Percentiles rank a stretch among this genome's conserved stretches.
phyloP scores from a whole-genome alignment of 2,113 vertebrate genomes.

The Abramis brama region DNA sequence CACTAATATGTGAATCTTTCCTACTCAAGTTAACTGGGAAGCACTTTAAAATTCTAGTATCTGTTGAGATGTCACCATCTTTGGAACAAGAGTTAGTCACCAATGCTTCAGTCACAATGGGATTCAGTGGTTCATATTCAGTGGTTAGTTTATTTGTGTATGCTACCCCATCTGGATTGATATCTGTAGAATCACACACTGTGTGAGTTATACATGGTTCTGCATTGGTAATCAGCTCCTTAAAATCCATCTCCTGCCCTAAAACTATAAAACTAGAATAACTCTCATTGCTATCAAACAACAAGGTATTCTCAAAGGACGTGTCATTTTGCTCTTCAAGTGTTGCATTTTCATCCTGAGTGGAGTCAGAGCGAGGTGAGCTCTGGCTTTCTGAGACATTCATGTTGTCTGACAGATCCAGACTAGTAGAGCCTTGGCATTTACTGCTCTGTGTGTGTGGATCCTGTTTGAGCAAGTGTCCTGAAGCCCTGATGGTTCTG shows the following conservation, averaged over 20 bases:
- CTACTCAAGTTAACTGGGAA: background rate
- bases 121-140: constrained; percentile 3
- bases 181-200: constrained; percentile 5
- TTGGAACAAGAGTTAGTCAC: constrained; percentile 12
- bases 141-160: constrained; percentile 9
- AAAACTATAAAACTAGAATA: background rate
- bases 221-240: background rate
- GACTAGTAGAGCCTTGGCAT: constrained; percentile 58
- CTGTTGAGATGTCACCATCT: background rate
- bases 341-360: constrained; percentile 53
- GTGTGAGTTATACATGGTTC: constrained; percentile 4
- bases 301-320: constrained; percentile 30
- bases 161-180: background rate
- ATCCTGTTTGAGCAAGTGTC: constrained; percentile 62
- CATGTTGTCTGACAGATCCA: constrained; percentile 56
- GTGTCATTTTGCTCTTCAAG: constrained; percentile 48
- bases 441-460: constrained; percentile 55
- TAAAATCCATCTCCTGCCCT: constrained; percentile 1
- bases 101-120: constrained; percentile 1
- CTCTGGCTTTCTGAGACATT: constrained; percentile 50
- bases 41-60: background rate
- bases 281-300: constrained; percentile 22
- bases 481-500: constrained; percentile 64
- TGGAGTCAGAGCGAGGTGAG: constrained; percentile 53
- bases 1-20: constrained; percentile 10